A percentile compares a stretch with the other conserved stretches of the same genome.
Evolutionary conservation across 2,113 vertebrate genomes (phyloP).

Genomic region (Osmerus eperlanus): DNA sequence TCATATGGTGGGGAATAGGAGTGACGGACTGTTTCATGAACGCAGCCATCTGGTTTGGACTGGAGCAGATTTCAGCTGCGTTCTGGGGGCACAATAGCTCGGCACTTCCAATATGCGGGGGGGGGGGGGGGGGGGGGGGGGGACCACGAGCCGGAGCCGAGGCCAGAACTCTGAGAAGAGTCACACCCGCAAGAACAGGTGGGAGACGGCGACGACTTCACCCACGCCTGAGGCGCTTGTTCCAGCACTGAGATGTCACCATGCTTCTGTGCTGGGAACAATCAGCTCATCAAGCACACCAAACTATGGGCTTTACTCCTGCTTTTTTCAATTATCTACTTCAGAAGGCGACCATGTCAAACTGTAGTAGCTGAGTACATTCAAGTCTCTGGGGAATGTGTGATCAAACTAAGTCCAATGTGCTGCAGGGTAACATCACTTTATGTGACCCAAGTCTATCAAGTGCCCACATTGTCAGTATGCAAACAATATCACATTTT

Average conservation of each 20-base stretch:
- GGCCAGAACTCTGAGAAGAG: constrained; percentile 59
- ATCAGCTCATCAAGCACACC: constrained; percentile 45
- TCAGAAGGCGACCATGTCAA: background rate
- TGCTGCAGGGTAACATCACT: no score
- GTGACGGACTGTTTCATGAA: constrained; percentile 69
- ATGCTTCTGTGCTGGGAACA: constrained; percentile 55
- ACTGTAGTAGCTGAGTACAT: background rate
- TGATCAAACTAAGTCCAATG: background rate
- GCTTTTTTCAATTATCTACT: constrained; percentile 54
- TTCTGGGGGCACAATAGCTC: constrained; percentile 74
- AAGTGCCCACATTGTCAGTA: no score
- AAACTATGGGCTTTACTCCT: constrained; percentile 27
- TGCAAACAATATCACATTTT: no score
- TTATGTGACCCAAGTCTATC: no score
- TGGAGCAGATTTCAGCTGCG: constrained; percentile 74
- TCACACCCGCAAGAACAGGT: constrained; percentile 22
- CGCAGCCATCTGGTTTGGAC: constrained; percentile 74
- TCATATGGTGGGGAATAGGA: constrained; percentile 76
- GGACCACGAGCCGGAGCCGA: constrained; percentile 24
- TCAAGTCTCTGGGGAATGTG: constrained; percentile 8
- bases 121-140: no score
- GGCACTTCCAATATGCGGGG: constrained; percentile 67
- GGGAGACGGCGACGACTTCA: constrained; percentile 47
- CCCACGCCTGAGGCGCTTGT: no score
- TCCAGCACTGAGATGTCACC: constrained; percentile 44